Percentiles rank a stretch among this genome's conserved stretches.
Conservation (phyloP, 2,797 vertebrate species). For the Macrochelys suwanniensis region DNA sequence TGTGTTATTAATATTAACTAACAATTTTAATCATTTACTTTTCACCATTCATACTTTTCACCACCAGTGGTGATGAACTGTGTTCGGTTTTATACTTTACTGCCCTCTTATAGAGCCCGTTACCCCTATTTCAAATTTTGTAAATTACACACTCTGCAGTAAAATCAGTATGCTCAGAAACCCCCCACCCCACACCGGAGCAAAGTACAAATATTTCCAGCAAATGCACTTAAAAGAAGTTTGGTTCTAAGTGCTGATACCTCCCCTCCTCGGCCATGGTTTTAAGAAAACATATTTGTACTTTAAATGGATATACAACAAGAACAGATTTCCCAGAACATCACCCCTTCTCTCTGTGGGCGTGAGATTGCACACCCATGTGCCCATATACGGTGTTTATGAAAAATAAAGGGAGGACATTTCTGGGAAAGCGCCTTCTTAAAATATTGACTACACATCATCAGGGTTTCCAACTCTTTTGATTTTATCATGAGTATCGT, state of each 20-base stretch:
- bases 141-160: slow-evolving; percentile 15
- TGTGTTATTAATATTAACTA: neutral
- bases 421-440: neutral
- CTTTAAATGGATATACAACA: neutral
- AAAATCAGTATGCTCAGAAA: neutral
- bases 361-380: neutral
- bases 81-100: slow-evolving; percentile 6
- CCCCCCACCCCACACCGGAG: neutral
- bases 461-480: neutral
- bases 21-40: neutral
- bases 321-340: neutral
- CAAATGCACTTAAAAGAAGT: neutral
- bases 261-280: neutral
- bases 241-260: neutral
- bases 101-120: neutral
- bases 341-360: neutral
- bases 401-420: neutral
- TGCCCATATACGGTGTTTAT: neutral
- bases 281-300: neutral
- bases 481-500: neutral
- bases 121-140: slow-evolving; percentile 1
- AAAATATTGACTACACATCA: neutral
- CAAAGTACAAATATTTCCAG: slow-evolving; percentile 13
- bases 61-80: neutral
- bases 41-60: neutral